Evolutionary conservation across 1,140 invertebrate genomes (phyloP).

Genomic region (Lasioglossum baleicum): DNA sequence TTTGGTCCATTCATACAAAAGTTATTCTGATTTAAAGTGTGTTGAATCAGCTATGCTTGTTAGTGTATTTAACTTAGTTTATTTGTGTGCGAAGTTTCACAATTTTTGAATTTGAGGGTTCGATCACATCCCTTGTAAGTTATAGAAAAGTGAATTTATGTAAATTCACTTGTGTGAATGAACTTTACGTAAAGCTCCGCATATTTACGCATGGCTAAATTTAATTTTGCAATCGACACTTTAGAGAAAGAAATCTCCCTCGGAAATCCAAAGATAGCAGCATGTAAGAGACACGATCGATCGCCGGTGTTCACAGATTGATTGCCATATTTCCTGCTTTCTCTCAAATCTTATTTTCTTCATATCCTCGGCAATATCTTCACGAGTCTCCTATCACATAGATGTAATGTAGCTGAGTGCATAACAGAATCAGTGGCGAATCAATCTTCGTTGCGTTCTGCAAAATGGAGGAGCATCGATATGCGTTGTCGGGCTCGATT

Average conservation of each 20-base stretch:
- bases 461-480: not conserved
- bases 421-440: conserved; percentile 1
- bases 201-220: too few relatives aligned
- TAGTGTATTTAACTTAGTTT: too few relatives aligned
- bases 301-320: not conserved
- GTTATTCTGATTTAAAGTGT: too few relatives aligned
- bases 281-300: not conserved
- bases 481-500: not conserved
- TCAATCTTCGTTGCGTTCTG: not conserved
- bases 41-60: too few relatives aligned
- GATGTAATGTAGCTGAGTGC: not conserved
- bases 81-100: too few relatives aligned
- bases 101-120: too few relatives aligned
- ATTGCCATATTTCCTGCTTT: not conserved
- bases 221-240: too few relatives aligned
- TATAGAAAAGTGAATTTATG: too few relatives aligned
- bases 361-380: not conserved
- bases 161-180: too few relatives aligned
- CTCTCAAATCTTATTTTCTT: not conserved
- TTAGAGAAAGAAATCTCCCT: conserved; percentile 7
- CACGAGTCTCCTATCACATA: not conserved
- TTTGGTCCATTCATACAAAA: too few relatives aligned
- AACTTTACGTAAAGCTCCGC: too few relatives aligned
- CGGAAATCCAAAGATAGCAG: not conserved
- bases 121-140: too few relatives aligned